Percentiles rank a stretch among this genome's conserved stretches.
Conservation (phyloP, 2,113 vertebrate genomes). For the Trochalopteron elliotii region DNA sequence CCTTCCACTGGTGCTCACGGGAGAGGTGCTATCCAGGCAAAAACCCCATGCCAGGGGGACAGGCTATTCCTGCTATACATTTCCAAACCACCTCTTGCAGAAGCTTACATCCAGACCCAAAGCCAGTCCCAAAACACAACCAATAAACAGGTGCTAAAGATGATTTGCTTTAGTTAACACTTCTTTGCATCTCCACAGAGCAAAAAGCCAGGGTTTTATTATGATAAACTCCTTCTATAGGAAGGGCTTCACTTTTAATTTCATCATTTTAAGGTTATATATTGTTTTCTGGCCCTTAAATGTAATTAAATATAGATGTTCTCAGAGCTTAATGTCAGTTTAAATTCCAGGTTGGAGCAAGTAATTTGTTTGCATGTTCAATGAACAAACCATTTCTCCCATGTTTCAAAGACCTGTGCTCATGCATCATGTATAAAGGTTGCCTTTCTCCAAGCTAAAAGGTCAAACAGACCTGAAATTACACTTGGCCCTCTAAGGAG, state of each 20-base stretch:
- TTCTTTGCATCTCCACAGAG: neutral
- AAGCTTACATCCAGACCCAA: neutral
- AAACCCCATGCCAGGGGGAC: accelerated
- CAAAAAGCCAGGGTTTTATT: slow-evolving; percentile 16
- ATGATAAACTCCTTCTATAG: slow-evolving; percentile 50
- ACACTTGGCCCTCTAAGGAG: neutral
- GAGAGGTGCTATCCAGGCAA: neutral
- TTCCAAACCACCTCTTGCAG: neutral
- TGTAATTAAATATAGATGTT: slow-evolving; percentile 74
- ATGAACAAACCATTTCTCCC: slow-evolving; percentile 65
- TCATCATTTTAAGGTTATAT: slow-evolving; percentile 68
- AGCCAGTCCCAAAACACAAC: neutral
- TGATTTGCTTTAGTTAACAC: neutral
- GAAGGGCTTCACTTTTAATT: slow-evolving; percentile 69
- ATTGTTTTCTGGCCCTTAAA: slow-evolving; percentile 67
- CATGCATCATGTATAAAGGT: slow-evolving; percentile 68
- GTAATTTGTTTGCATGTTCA: slow-evolving; percentile 74
- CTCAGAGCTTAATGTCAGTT: slow-evolving; percentile 66
- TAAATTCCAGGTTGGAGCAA: slow-evolving; percentile 63
- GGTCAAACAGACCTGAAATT: slow-evolving; percentile 51
- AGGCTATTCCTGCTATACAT: neutral
- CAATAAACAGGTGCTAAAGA: neutral
- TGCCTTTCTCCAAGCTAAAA: slow-evolving; percentile 59
- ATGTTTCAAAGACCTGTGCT: slow-evolving; percentile 60
- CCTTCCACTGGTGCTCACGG: accelerated